Base-by-base conservation (phyloP, 2,888 invertebrate genomes). In the Meta bourneti region DNA sequence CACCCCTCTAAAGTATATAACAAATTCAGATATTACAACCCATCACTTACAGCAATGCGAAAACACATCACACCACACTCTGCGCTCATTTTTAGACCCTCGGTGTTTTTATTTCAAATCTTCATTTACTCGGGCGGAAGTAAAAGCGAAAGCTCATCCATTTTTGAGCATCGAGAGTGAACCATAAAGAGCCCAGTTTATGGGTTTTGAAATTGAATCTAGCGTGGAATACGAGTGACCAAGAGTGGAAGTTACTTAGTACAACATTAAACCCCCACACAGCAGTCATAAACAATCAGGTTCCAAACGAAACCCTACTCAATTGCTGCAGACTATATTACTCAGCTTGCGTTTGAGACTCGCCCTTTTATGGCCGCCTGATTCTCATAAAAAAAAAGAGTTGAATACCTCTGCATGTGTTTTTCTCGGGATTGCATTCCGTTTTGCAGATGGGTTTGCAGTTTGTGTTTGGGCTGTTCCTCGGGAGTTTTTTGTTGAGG, bases 151-250 rank as follows among this genome's bases (percentile, higher is more conserved):
- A 51, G 77, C 11, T 51, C 11, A 9, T 9, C 11, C 49, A 75
- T 48, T 11, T 34, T 49, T 16, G 72, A 75, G 7, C 8, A 49
- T n/a, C n/a, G n/a, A n/a, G n/a, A n/a, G n/a, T n/a, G n/a, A n/a
- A n/a, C 6, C 51, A 77, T 77, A 51, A 77, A 77, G 51, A 77
- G 48, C n/a, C 51, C 49, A 82, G 49, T 82, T 82, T 71, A 82
- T 82, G 70, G 16, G 51, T 72, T 52, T 82, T 51, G 82, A 82
- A 82, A 82, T 82, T 82, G 82, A 82, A 82, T 71, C 49, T 19
- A 81, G 52, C 82, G 20, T 81, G 20, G n/a, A 51, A 51, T 8
- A 51, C 51, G 19, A 51, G 0, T 61, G 11, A 20, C 5, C 11
- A 61, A 20, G 71, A 52, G 49, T 19, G 19, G 51, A 71, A 51